Percentiles rank a stretch among this genome's conserved stretches.
Evolutionary conservation across 2,888 invertebrate genomes (phyloP).

Genomic region (Ophioninae sp.): DNA sequence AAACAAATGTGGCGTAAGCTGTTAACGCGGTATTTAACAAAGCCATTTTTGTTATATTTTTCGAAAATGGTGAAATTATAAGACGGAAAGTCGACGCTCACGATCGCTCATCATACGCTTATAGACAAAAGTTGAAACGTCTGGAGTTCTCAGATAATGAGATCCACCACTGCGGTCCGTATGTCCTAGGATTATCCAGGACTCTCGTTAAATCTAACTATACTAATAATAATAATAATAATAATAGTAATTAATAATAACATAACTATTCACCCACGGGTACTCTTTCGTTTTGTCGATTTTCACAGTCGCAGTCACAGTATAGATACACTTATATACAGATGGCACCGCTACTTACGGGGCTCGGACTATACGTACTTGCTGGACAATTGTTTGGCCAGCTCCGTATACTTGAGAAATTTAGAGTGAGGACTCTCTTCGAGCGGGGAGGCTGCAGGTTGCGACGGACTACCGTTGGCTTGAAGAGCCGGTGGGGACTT

Average conservation of each 20-base stretch:
- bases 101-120: constrained; percentile 38
- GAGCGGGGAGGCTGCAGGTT: constrained; percentile 81
- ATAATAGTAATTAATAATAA: constrained; percentile 51
- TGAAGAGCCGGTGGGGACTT: constrained; percentile 82
- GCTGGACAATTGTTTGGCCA: constrained; percentile 98
- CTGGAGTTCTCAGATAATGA: constrained; percentile 46
- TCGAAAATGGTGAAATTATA: constrained; percentile 41
- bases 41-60: constrained; percentile 4
- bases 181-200: constrained; percentile 39
- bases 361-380: constrained; percentile 92
- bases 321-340: constrained; percentile 81
- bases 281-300: constrained; percentile 46
- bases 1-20: constrained; percentile 19
- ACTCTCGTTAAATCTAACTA: constrained; percentile 44
- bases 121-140: constrained; percentile 43
- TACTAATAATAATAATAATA: constrained; percentile 55
- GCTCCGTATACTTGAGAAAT: constrained; percentile 98
- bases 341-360: constrained; percentile 81
- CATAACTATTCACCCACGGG: constrained; percentile 61
- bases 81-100: constrained; percentile 33
- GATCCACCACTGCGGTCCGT: constrained; percentile 40
- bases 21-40: constrained; percentile 27
- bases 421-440: constrained; percentile 98
- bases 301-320: constrained; percentile 75
- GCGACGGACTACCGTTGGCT: constrained; percentile 81